Evolutionary conservation across 2,888 invertebrate species (phyloP).

Genomic region (Acronicta psi): DNA sequence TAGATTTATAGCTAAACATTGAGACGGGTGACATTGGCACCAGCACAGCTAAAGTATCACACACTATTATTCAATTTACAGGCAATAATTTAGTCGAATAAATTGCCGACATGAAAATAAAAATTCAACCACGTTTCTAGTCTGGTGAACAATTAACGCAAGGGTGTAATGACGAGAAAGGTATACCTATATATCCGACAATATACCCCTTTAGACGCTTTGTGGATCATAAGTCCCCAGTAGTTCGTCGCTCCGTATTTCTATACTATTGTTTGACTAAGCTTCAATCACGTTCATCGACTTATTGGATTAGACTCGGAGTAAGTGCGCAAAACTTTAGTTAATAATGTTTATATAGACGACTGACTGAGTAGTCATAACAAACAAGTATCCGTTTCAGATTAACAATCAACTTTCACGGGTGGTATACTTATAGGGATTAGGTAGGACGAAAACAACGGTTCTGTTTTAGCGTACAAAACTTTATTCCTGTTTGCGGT

Average conservation of each 20-base stretch:
- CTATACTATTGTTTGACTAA: constrained; percentile 62
- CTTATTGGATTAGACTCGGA: constrained; percentile 70
- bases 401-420: constrained; percentile 80
- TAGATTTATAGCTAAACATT: constrained; percentile 51
- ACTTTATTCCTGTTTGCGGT: constrained; percentile 82
- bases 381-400: constrained; percentile 74
- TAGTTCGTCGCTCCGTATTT: constrained; percentile 56
- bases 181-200: constrained; percentile 9
- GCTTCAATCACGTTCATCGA: constrained; percentile 68
- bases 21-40: constrained; percentile 47
- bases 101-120: constrained; percentile 42
- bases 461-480: constrained; percentile 80
- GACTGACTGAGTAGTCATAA: constrained; percentile 61
- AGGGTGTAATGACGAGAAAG: constrained; percentile 39
- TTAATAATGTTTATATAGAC: constrained; percentile 63
- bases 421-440: constrained; percentile 72
- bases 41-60: constrained; percentile 26
- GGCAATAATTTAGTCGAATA: constrained; percentile 39
- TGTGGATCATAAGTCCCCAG: constrained; percentile 49
- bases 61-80: constrained; percentile 40
- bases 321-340: constrained; percentile 63
- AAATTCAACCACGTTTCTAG: constrained; percentile 46
- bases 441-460: constrained; percentile 77
- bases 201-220: constrained; percentile 40
- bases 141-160: constrained; percentile 48